These are phyloP conservation scores for Heliornis fulica DNA, from an alignment of 2,113 vertebrate species.

Conservation along the genomic window DNA sequence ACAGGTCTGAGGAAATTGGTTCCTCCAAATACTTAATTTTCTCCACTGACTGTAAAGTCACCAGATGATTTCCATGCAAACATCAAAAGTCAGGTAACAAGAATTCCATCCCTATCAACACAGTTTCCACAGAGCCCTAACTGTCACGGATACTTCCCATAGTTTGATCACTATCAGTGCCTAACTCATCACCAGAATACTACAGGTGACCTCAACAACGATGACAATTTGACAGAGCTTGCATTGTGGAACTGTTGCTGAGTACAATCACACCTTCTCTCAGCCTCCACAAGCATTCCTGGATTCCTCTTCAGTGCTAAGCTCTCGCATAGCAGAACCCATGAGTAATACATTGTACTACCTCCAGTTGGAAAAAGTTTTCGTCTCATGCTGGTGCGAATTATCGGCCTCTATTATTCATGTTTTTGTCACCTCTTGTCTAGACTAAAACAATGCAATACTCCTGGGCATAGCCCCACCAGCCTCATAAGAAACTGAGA, in stretches of 20 bases:
- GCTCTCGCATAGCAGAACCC: background rate
- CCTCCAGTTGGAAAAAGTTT: background rate
- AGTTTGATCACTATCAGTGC: background rate
- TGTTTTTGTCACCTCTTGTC: conserved; percentile 17
- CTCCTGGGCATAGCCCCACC: background rate
- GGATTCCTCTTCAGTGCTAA: background rate
- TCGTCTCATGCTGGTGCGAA: background rate
- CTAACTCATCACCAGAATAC: background rate
- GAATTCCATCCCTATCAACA: background rate
- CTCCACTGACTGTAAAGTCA: background rate
- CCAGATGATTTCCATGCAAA: background rate
- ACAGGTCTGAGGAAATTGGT: background rate
- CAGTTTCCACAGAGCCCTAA: background rate
- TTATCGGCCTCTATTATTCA: background rate
- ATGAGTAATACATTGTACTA: background rate
- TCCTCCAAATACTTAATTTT: background rate
- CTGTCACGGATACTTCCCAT: rapidly evolving
- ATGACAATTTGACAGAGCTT: background rate
- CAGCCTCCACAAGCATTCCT: background rate
- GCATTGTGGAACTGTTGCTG: background rate
- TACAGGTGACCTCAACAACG: background rate
- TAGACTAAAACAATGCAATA: conserved; percentile 19
- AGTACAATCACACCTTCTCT: background rate
- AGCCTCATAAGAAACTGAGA: background rate
- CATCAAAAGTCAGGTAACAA: background rate